These are phyloP conservation scores for Danio aesculapii DNA, from an alignment of 2,797 vertebrate species.

Conservation along the genomic window DNA sequence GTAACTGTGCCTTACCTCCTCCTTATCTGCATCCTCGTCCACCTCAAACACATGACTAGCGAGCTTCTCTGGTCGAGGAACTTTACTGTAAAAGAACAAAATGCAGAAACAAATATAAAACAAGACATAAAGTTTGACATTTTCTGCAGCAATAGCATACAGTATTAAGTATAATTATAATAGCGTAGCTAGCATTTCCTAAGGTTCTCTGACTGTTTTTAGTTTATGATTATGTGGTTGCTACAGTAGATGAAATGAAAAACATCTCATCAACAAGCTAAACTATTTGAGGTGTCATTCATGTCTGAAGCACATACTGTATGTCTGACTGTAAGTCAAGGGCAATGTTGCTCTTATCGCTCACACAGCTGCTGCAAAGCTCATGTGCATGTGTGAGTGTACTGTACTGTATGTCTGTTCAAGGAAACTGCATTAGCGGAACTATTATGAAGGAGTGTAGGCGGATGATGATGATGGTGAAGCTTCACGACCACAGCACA, in stretches of 20 bases:
- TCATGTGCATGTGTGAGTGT: background rate
- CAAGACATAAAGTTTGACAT: background rate
- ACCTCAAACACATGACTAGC: slow-evolving; percentile 95
- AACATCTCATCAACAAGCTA: background rate
- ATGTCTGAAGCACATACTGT: background rate
- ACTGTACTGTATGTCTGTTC: background rate
- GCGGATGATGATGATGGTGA: background rate
- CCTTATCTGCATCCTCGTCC: slow-evolving; percentile 97
- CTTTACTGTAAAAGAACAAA: slow-evolving; percentile 81
- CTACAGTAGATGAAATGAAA: background rate
- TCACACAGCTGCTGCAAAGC: slow-evolving; percentile 3
- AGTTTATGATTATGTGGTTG: background rate
- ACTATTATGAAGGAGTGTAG: background rate
- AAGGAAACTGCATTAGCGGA: slow-evolving; percentile 2
- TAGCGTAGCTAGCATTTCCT: background rate
- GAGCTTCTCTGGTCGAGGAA: slow-evolving; percentile 88
- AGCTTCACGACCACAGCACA: background rate
- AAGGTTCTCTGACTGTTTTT: background rate
- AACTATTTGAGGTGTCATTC: background rate
- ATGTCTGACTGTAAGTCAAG: background rate
- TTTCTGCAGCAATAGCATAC: background rate
- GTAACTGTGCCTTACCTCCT: slow-evolving; percentile 83
- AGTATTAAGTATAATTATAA: background rate
- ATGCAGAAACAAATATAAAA: background rate
- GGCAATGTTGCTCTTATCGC: background rate